These are phyloP conservation scores for Coreius guichenoti DNA, from an alignment of 2,797 vertebrate genomes.

Conservation along the genomic window DNA sequence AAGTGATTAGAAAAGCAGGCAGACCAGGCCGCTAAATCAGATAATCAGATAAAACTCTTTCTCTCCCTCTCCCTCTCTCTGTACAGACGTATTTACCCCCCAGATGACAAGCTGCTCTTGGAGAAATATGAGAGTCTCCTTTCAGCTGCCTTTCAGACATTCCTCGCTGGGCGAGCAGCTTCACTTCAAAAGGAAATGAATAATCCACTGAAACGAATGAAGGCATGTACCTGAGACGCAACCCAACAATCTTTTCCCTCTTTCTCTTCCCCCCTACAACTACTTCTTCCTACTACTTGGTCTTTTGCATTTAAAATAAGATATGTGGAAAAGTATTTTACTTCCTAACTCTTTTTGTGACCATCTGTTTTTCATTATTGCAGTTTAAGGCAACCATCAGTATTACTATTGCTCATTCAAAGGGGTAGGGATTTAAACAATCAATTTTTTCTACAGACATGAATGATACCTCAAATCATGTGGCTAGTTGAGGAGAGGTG, in stretches of 20 bases:
- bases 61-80: constrained; percentile 47
- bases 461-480: not conserved
- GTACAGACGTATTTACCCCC: constrained; percentile 96
- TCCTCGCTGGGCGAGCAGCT: constrained; percentile 96
- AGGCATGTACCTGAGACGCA: constrained; percentile 85
- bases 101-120: constrained; percentile 96
- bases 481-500: constrained; percentile 18
- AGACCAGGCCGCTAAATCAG: constrained; percentile 37
- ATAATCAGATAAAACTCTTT: constrained; percentile 49
- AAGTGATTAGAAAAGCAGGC: constrained; percentile 55
- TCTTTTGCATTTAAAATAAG: constrained; percentile 23
- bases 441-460: not conserved
- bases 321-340: not conserved
- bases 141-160: constrained; percentile 95
- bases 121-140: constrained; percentile 98
- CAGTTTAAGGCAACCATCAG: not conserved
- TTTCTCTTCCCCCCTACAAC: constrained; percentile 13
- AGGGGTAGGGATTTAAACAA: constrained; percentile 17
- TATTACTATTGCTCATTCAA: not conserved
- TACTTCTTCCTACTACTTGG: not conserved
- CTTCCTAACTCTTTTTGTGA: constrained; percentile 2
- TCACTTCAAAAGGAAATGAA: constrained; percentile 98
- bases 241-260: constrained; percentile 59
- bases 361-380: constrained; percentile 17
- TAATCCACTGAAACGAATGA: constrained; percentile 99